Conservation (phyloP, 2,888 invertebrate species). For the Rhingia campestris region DNA sequence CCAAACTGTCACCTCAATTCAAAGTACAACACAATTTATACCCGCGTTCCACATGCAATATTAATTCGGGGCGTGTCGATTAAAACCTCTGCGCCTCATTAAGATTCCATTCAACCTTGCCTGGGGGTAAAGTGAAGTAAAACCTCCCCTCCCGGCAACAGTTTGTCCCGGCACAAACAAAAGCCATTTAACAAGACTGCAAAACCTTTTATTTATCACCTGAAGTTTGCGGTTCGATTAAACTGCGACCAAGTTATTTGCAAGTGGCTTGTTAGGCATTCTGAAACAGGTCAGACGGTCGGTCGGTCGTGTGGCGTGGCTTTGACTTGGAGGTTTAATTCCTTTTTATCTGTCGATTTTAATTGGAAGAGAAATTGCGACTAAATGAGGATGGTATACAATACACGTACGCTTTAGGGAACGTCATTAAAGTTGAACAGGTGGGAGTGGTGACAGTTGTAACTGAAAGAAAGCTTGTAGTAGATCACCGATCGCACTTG, state of each 20-base stretch:
- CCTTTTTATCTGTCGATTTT: constrained; percentile 34
- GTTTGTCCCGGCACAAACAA: constrained; percentile 13
- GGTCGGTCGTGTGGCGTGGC: constrained; percentile 39
- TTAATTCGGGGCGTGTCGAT: constrained; percentile 63
- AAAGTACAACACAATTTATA: constrained; percentile 14
- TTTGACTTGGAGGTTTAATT: not conserved
- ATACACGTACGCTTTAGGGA: constrained; percentile 17
- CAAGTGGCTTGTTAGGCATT: constrained; percentile 37
- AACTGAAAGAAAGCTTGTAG: constrained; percentile 22
- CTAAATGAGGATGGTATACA: constrained; percentile 13
- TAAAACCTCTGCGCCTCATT: constrained; percentile 61
- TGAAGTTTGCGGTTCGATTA: constrained; percentile 62
- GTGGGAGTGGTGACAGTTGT: constrained; percentile 44
- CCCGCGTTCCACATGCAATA: constrained; percentile 7
- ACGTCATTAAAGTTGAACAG: constrained; percentile 28
- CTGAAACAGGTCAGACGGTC: constrained; percentile 60
- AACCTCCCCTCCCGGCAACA: constrained; percentile 1
- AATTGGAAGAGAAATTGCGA: constrained; percentile 56
- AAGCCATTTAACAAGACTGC: constrained; percentile 40
- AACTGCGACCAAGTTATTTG: constrained; percentile 48
- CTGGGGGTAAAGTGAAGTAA: not conserved
- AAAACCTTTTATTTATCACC: constrained; percentile 62
- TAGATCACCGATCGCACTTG: constrained; percentile 27
- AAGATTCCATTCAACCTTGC: constrained; percentile 63
- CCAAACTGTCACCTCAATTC: constrained; percentile 27